These are phyloP conservation scores for Noctua janthe DNA, from an alignment of 2,888 invertebrate genomes.

Conservation along the genomic window DNA sequence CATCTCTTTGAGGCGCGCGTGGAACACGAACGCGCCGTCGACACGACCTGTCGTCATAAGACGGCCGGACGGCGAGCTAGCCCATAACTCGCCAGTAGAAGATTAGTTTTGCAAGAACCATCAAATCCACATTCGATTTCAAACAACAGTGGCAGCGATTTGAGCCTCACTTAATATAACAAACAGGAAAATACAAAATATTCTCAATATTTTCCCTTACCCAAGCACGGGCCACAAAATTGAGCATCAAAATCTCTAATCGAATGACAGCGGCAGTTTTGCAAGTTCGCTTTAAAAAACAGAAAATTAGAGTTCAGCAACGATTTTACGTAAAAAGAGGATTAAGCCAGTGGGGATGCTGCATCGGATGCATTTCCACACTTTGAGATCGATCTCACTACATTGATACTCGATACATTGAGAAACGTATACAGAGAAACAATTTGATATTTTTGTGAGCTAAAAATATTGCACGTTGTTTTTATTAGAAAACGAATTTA, in stretches of 20 bases:
- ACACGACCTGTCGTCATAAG: no score
- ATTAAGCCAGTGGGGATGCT: constrained; percentile 64
- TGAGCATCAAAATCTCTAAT: constrained; percentile 22
- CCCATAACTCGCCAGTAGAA: no score
- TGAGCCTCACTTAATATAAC: not conserved
- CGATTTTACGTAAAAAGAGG: constrained; percentile 69
- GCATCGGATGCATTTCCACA: constrained; percentile 55
- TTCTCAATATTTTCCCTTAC: not conserved
- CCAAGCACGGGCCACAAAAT: constrained; percentile 11
- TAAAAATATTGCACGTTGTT: not conserved
- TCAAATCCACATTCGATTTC: not conserved
- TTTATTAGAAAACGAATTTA: not conserved
- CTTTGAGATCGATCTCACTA: constrained; percentile 29
- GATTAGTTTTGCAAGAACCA: no score
- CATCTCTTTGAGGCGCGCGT: no score
- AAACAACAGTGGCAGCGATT: not conserved
- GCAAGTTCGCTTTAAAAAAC: constrained; percentile 59
- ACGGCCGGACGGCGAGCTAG: no score
- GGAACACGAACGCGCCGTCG: no score
- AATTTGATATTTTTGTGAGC: constrained; percentile 17
- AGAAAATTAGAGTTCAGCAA: constrained; percentile 57
- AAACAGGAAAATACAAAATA: not conserved
- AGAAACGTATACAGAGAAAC: constrained; percentile 29
- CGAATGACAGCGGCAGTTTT: constrained; percentile 43
- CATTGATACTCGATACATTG: constrained; percentile 13